phyloP scores from a whole-genome alignment of 2,797 vertebrate genomes.

The Anomalospiza imberbis region DNA sequence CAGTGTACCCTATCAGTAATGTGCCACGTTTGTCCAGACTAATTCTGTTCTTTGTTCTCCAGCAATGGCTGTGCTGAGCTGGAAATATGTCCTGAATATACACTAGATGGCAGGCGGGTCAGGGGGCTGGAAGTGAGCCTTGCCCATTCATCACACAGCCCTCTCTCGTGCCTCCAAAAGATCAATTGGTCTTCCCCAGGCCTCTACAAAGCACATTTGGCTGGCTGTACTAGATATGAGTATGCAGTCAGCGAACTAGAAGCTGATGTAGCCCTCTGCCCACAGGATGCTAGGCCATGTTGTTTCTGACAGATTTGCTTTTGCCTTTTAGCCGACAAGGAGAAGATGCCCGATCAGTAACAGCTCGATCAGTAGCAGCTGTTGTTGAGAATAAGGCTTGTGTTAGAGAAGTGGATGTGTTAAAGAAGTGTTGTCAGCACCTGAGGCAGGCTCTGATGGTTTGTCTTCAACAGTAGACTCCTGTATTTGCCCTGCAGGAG shows the following conservation, averaged over 20 bases:
- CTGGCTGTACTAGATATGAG: neutral
- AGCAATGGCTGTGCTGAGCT: neutral
- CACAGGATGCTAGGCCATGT: neutral
- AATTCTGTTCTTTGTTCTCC: slow-evolving; percentile 39
- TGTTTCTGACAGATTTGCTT: slow-evolving; percentile 25
- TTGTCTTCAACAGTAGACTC: slow-evolving; percentile 48
- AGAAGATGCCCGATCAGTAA: slow-evolving; percentile 8
- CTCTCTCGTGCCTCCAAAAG: neutral
- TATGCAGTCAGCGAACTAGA: neutral
- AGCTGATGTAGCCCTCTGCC: neutral
- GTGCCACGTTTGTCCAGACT: neutral
- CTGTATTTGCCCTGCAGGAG: slow-evolving; percentile 48
- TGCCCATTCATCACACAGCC: neutral
- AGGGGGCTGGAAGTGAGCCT: neutral
- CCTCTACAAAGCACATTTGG: neutral
- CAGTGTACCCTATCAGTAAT: neutral
- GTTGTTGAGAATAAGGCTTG: slow-evolving; percentile 54
- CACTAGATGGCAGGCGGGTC: slow-evolving; percentile 40
- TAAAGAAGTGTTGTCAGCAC: slow-evolving; percentile 65
- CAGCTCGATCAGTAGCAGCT: slow-evolving; percentile 56
- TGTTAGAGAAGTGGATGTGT: slow-evolving; percentile 48
- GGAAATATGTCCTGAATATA: neutral
- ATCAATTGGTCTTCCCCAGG: neutral
- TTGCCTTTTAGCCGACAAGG: slow-evolving; percentile 41
- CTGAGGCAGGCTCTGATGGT: slow-evolving; percentile 56